These are phyloP conservation scores for Pangasius mekongensis DNA, from an alignment of 2,797 vertebrate genomes.

Conservation along the genomic window DNA sequence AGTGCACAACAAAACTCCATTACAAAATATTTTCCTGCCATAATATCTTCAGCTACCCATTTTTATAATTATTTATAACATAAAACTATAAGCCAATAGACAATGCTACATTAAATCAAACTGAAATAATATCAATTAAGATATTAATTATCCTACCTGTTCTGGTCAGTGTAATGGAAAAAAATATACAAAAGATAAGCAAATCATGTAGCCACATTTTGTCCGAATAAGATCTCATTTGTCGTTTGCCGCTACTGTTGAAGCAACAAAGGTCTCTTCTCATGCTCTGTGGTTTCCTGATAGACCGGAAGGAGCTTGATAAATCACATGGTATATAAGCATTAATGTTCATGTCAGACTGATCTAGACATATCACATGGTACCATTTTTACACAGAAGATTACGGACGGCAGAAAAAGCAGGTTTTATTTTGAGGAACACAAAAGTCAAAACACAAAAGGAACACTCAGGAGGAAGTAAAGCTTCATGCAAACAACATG, in stretches of 20 bases:
- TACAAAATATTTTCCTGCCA: background rate
- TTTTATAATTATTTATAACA: background rate
- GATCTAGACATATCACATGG: background rate
- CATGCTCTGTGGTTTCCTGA: constrained; percentile 37
- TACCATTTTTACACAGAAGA: background rate
- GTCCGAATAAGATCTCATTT: background rate
- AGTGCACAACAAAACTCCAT: background rate
- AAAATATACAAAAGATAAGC: constrained; percentile 23
- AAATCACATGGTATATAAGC: background rate
- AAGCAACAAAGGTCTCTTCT: background rate
- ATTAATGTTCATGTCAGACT: background rate
- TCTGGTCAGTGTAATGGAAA: background rate
- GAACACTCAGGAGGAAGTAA: constrained; percentile 12
- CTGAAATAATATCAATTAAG: background rate
- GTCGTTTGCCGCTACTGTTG: no score
- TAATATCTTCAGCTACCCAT: no score
- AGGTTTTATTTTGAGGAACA: constrained; percentile 24
- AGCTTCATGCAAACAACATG: background rate
- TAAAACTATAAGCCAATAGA: background rate
- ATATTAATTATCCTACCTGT: constrained; percentile 21
- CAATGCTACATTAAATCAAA: background rate
- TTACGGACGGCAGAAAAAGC: background rate
- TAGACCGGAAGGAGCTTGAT: background rate
- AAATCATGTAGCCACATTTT: constrained; percentile 24
- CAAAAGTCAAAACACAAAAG: background rate